phyloP scores from a whole-genome alignment of 2,113 vertebrate species.

The Parus major region DNA sequence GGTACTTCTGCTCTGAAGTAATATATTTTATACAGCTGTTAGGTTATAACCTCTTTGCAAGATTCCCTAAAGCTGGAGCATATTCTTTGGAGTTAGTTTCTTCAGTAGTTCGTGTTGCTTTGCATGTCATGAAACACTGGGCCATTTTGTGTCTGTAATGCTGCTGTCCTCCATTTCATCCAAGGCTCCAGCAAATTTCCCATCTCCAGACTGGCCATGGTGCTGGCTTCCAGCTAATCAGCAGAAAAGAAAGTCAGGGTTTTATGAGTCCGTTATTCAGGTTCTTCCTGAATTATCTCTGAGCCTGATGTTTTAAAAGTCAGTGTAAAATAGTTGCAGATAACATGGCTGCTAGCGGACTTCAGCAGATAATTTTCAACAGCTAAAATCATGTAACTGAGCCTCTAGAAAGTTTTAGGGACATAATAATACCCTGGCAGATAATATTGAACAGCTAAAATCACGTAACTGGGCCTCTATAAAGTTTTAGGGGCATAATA shows the following conservation, averaged over 20 bases:
- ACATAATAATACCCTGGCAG: not conserved
- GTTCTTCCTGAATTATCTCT: not conserved
- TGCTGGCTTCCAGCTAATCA: not conserved
- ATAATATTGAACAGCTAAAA: not conserved
- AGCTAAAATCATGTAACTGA: not conserved
- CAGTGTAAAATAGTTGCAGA: not conserved
- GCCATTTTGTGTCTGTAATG: not conserved
- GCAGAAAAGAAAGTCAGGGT: not conserved
- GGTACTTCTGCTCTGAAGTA: not conserved
- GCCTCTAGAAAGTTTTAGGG: not conserved
- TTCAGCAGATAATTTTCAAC: not conserved
- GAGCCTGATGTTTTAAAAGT: not conserved
- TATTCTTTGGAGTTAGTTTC: not conserved
- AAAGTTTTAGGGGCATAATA: not conserved
- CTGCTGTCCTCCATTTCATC: not conserved
- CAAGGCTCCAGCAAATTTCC: not conserved
- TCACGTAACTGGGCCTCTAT: not conserved
- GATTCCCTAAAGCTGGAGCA: not conserved
- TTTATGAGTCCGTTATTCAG: not conserved
- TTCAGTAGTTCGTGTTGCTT: not conserved
- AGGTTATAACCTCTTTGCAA: not conserved
- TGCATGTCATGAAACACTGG: fast-evolving
- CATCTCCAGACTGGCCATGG: not conserved
- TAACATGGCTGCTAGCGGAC: not conserved
- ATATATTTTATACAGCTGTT: not conserved